These are phyloP conservation scores for Gymnogyps californianus DNA, from an alignment of 2,113 vertebrate species.

Conservation along the genomic window DNA sequence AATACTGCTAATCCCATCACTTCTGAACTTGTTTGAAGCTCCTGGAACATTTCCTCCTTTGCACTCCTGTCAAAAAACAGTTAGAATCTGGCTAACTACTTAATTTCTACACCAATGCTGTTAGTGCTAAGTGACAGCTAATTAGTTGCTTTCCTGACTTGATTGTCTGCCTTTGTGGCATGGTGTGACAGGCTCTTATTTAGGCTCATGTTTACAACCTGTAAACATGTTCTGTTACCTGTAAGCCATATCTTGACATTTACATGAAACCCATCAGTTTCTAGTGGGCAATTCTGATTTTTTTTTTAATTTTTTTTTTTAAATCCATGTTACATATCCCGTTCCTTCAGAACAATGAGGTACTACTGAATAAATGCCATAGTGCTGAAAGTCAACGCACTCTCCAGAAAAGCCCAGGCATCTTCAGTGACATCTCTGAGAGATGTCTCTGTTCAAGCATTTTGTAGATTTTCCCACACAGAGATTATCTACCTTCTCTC, in stretches of 20 bases:
- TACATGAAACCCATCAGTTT: background rate
- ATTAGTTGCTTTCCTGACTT: background rate
- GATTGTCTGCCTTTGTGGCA: background rate
- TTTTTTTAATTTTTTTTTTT: background rate
- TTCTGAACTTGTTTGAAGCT: background rate
- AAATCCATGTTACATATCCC: background rate
- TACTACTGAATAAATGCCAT: background rate
- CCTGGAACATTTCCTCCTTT: background rate
- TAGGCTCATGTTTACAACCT: background rate
- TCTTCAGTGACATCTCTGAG: background rate
- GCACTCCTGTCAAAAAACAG: background rate
- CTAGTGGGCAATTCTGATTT: background rate
- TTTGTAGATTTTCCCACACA: background rate
- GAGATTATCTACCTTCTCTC: background rate
- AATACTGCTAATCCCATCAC: background rate
- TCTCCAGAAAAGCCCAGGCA: background rate
- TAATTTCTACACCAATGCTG: background rate
- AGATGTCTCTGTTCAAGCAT: background rate
- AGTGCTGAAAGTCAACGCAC: accelerated
- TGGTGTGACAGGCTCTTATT: background rate
- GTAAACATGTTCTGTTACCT: background rate
- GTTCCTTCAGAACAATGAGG: background rate
- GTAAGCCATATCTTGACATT: background rate
- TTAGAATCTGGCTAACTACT: background rate
- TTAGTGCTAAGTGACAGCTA: background rate